Evolutionary conservation across 2,797 vertebrate species (phyloP), one percentile per base, ranked within the genome.

Genomic region (Scolopax rusticola): DNA sequence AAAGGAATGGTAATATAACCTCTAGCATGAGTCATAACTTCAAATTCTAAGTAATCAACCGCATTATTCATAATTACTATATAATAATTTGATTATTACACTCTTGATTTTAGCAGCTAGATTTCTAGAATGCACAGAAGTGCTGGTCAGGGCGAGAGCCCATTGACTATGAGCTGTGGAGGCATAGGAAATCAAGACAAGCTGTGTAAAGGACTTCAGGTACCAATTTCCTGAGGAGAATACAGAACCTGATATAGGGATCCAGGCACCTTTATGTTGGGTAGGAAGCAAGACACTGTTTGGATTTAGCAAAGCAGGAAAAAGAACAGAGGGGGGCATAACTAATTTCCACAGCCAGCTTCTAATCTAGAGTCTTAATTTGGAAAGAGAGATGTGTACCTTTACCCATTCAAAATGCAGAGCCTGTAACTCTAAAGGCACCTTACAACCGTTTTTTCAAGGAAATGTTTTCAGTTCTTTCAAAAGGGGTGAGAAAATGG

Each of bases 301-400:
- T 69, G 43, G 25, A 87, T 11, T 71, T 76, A 53, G 47, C 9
- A 9, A 59, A 90, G 53, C 17, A 60, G 24, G 13, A 74, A 71
- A 63, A 90, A 8, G 5, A 90, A 64, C 1, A 3, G 63, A 28
- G 19, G 0, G 0, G 2, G 9, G 12, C 1, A 0, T 16, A 24
- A 13, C 38, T 69, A 69, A 87, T 89, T 38, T 43, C n/a, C n/a
- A 25, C 41, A 82, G 32, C 6, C 32, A 32, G 8, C 25, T 68
- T 47, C 50, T 63, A 65, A 79, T 45, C 13, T 70, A 43, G n/a
- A 83, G 19, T 56, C 21, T 91, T 38, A 88, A 83, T 11, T 56
- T 40, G 3, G 1, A 57, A 69, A 0, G 0, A 83, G 7, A 70
- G 11, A 3, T 51, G 56, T 30, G 19, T 64, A 56, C 8, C 8